phyloP scores from a whole-genome alignment of 2,888 invertebrate genomes.

The Sipha maydis region DNA sequence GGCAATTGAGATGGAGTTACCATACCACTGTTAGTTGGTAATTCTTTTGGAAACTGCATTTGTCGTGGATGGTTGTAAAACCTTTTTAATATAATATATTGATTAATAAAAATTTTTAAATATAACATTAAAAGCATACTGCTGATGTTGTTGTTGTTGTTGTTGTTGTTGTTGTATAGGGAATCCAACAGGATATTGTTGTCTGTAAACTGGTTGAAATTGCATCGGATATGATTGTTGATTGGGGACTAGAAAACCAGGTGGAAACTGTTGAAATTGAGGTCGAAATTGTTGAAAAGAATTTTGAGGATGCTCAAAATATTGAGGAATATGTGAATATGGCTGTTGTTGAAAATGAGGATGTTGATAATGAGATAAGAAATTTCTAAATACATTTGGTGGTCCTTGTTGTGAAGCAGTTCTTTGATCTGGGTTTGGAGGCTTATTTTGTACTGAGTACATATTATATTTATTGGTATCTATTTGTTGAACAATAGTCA shows the following conservation, averaged over 20 bases:
- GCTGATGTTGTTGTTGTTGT: constrained; percentile 33
- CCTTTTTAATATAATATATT: not conserved
- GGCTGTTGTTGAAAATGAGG: constrained; percentile 4
- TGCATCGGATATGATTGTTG: constrained; percentile 20
- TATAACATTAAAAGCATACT: constrained; percentile 29
- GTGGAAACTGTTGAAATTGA: constrained; percentile 25
- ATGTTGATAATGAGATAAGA: constrained; percentile 21
- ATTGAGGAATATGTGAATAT: constrained; percentile 34
- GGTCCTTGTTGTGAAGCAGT: not conserved
- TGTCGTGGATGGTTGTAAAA: constrained; percentile 46
- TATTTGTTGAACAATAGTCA: constrained; percentile 49
- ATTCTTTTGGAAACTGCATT: constrained; percentile 23
- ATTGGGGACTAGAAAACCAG: constrained; percentile 36
- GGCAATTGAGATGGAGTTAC: constrained; percentile 51
- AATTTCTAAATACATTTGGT: constrained; percentile 44
- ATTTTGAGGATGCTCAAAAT: constrained; percentile 31
- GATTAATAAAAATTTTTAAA: not conserved
- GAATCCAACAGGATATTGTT: not conserved
- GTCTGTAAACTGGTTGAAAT: constrained; percentile 44
- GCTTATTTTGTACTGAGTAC: not conserved
- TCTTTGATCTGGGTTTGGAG: constrained; percentile 11
- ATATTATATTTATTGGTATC: constrained; percentile 32
- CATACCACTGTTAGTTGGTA: constrained; percentile 23
- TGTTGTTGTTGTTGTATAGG: constrained; percentile 30
- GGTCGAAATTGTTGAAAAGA: constrained; percentile 44